Base-by-base conservation (phyloP, 2,797 vertebrate genomes). In the Holocentrus rufus region DNA sequence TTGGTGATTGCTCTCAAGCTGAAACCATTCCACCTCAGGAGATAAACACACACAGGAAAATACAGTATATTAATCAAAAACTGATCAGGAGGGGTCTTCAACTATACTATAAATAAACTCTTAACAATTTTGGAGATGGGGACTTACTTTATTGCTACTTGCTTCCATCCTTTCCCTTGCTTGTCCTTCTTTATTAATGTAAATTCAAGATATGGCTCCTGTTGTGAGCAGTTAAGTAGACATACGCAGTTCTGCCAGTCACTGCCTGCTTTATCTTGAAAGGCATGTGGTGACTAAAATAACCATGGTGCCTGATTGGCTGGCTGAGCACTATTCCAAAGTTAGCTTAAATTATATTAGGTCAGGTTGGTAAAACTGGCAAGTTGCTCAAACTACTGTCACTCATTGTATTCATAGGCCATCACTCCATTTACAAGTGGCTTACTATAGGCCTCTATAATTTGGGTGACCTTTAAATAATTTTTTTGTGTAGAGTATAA, bases 241-340 rank as follows among this genome's bases (percentile, higher is more conserved):
- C 49, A 66, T 30, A 31, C 52, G 68, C 65, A 67, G 57, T 72
- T 75, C 61, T 79, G 81, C 65, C 80, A 87, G 7, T 86, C 77
- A 74, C 86, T 70, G 81, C 52, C 79, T 76, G 63, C 74, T 88
- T 88, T 90, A 90, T 90, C 88, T 79, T 77, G 73, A 69, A 74
- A 80, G 74, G 85, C 74, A 85, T 68, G 82, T 59, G 39, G 81
- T 0, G 77, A 77, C 90, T 68, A 87, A 92, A 92, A 93, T 92
- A 92, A 74, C 77, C 77, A 20, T 47, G 77, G 59, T 11, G 65
- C 25, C 72, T 76, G 70, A 91, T 86, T 89, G 90, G 86, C 63
- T 79, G 80, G 61, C 83, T 80, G 85, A 76, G 86, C 82, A 82
- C 79, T 78, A 81, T 82, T 80, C 79, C 53, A 85, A 76, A 85